Percentiles rank a stretch among this genome's conserved stretches.
Conservation (phyloP, 2,113 vertebrate species). For the Bolborhynchus lineola region DNA sequence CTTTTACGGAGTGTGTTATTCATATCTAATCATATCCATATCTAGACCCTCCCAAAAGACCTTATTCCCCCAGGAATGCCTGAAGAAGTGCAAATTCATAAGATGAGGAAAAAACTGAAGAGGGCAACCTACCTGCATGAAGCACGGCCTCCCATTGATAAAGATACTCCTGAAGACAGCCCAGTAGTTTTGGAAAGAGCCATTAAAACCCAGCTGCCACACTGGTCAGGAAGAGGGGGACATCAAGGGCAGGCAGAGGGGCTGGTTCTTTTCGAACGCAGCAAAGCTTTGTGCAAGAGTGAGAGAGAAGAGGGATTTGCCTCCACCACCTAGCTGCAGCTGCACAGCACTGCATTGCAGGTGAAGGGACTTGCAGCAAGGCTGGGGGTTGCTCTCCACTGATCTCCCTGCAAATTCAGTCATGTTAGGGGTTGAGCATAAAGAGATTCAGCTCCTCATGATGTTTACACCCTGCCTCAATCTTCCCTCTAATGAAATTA, state of each 20-base stretch:
- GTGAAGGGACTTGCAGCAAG: constrained; percentile 68
- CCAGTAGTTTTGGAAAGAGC: constrained; percentile 70
- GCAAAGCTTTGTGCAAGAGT: constrained; percentile 47
- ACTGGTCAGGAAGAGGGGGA: neutral
- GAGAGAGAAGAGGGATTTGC: constrained; percentile 52
- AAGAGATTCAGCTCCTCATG: neutral
- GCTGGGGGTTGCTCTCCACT: constrained; percentile 34
- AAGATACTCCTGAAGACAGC: constrained; percentile 35
- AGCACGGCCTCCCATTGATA: constrained; percentile 86
- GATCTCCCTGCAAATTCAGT: constrained; percentile 33
- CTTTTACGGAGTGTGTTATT: neutral
- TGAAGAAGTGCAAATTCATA: neutral
- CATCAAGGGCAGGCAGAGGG: constrained; percentile 18
- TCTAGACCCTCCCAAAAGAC: neutral
- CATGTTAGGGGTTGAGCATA: neutral
- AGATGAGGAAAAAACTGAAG: neutral
- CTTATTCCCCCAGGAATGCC: neutral
- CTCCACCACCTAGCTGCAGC: constrained; percentile 76
- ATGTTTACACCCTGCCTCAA: neutral
- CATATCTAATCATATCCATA: neutral
- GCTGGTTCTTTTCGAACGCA: neutral
- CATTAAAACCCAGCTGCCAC: constrained; percentile 49
- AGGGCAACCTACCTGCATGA: constrained; percentile 82
- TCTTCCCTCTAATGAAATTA: neutral
- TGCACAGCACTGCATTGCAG: constrained; percentile 90